Percentiles rank a stretch among this genome's conserved stretches.
phyloP scores from a whole-genome alignment of 2,113 vertebrate genomes.

The Orycteropus afer region DNA sequence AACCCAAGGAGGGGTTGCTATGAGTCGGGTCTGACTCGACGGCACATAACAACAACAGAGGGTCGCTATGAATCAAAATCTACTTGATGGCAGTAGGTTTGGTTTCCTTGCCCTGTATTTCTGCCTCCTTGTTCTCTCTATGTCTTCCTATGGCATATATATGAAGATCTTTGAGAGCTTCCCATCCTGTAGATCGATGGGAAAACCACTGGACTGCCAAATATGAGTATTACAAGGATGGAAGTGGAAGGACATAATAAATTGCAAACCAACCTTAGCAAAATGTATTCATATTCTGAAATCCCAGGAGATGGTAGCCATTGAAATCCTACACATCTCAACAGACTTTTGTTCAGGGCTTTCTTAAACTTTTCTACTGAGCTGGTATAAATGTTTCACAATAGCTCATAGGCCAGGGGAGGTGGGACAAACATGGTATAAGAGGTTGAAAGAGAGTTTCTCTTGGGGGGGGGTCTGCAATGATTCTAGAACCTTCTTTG shows the following conservation, averaged over 20 bases:
- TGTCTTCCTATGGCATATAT: not conserved
- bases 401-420: not conserved
- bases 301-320: not conserved
- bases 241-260: not conserved
- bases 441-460: not conserved
- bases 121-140: not conserved
- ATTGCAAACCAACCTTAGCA: not conserved
- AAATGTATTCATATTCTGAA: not conserved
- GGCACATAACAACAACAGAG: too few relatives aligned
- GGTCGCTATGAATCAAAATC: too few relatives aligned
- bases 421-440: not conserved
- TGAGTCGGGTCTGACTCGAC: too few relatives aligned
- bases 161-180: not conserved
- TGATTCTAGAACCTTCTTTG: not conserved
- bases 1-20: too few relatives aligned
- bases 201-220: not conserved
- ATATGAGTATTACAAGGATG: not conserved
- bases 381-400: too few relatives aligned
- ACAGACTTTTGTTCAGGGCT: not conserved
- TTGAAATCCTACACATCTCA: not conserved
- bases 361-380: not conserved
- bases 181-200: not conserved
- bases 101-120: not conserved
- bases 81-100: too few relatives aligned
- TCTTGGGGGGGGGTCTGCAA: not conserved